phyloP scores from a whole-genome alignment of 2,888 invertebrate species.

The Tipula helvola region DNA sequence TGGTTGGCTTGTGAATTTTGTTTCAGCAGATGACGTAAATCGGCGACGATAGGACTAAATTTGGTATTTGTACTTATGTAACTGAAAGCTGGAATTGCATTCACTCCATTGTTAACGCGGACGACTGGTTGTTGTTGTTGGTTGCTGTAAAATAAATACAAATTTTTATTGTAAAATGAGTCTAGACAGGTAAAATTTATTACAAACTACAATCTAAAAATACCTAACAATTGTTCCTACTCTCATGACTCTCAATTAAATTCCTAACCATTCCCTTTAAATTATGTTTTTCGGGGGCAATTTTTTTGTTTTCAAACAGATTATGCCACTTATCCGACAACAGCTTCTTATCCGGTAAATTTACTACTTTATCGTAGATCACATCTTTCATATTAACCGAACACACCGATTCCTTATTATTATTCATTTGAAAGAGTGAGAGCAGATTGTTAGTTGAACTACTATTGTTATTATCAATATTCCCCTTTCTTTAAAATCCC shows the following conservation, averaged over 20 bases:
- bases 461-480: not conserved
- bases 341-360: not conserved
- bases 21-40: not conserved
- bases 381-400: not conserved
- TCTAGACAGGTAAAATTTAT: not conserved
- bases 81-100: conserved; percentile 17
- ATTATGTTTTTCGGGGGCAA: not conserved
- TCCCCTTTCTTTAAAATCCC: not conserved
- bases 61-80: conserved; percentile 16
- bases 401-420: not conserved
- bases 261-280: not conserved
- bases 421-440: not conserved
- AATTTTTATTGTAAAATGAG: not conserved
- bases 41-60: not conserved
- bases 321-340: not conserved
- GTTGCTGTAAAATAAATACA: not conserved
- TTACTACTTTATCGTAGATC: not conserved
- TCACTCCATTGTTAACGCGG: not conserved
- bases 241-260: not conserved
- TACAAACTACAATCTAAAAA: not conserved
- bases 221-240: not conserved
- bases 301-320: not conserved
- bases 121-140: not conserved
- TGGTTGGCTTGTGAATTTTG: not conserved
- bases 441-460: not conserved